These are phyloP conservation scores for Tenthredo mesomela DNA, from an alignment of 2,888 invertebrate species.

Conservation along the genomic window DNA sequence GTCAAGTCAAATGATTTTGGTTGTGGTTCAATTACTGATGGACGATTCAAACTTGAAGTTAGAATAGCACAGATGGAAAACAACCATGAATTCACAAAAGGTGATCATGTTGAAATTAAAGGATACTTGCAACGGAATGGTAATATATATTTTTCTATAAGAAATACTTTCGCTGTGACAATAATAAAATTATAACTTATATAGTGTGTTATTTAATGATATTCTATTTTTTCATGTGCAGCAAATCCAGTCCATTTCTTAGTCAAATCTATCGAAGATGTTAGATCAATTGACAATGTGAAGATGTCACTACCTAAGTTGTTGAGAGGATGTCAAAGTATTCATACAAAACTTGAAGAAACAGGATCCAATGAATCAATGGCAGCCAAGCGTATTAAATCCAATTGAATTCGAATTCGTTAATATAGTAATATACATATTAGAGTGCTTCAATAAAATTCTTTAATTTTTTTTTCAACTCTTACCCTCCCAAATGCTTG, in stretches of 20 bases:
- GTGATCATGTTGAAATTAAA: not conserved
- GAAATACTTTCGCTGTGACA: not conserved
- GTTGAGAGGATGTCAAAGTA: not conserved
- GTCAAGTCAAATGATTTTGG: not conserved
- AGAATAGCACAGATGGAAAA: not conserved
- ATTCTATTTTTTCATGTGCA: not conserved
- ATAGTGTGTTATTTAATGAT: not conserved
- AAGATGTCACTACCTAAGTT: not conserved
- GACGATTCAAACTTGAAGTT: not conserved
- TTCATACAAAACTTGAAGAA: not conserved
- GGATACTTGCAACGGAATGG: slow-evolving; percentile 45
- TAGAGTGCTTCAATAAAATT: no score
- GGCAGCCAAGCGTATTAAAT: no score
- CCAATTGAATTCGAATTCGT: no score
- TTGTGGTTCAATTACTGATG: slow-evolving; percentile 2
- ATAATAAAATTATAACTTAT: no score
- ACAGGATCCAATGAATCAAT: not conserved
- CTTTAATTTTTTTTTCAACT: no score
- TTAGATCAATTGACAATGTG: not conserved
- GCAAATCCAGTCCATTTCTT: not conserved
- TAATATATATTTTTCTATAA: slow-evolving; percentile 52
- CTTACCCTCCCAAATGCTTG: no score
- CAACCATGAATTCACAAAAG: not conserved
- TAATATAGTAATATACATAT: no score
- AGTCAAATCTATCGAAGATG: not conserved